Evolutionary conservation across 2,888 invertebrate species (phyloP).

Genomic region (Chloromyia formosa): DNA sequence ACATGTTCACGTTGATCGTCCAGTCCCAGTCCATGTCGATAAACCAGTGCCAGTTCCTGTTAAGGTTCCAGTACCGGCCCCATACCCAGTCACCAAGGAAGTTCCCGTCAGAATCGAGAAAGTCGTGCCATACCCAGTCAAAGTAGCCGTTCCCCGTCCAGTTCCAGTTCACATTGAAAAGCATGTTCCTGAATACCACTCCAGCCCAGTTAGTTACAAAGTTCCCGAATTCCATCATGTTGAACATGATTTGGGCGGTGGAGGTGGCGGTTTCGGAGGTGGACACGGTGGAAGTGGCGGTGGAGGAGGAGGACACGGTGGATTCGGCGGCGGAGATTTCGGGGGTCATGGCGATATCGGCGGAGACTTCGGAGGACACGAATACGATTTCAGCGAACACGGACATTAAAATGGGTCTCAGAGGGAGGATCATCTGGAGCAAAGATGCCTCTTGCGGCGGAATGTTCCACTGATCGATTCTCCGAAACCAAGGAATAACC

Average conservation of each 20-base stretch:
- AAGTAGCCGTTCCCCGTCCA: slow-evolving; percentile 73
- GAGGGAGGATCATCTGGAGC: neutral
- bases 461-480: neutral
- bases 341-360: slow-evolving; percentile 47
- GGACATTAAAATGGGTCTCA: slow-evolving; percentile 28
- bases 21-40: slow-evolving; percentile 74
- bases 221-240: slow-evolving; percentile 73
- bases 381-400: slow-evolving; percentile 52
- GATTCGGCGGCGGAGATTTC: slow-evolving; percentile 50
- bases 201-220: slow-evolving; percentile 77
- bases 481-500: slow-evolving; percentile 2
- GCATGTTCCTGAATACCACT: slow-evolving; percentile 73
- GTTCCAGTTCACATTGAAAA: slow-evolving; percentile 81
- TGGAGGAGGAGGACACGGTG: slow-evolving; percentile 48
- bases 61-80: slow-evolving; percentile 74
- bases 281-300: slow-evolving; percentile 50
- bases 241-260: slow-evolving; percentile 50
- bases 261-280: slow-evolving; percentile 46
- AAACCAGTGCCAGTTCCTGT: slow-evolving; percentile 80
- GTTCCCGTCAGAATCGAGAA: slow-evolving; percentile 74
- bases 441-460: slow-evolving; percentile 1
- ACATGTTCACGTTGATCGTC: slow-evolving; percentile 70
- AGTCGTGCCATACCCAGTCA: slow-evolving; percentile 75
- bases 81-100: slow-evolving; percentile 75
- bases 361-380: slow-evolving; percentile 46